Conservation (phyloP, 2,888 invertebrate genomes). For the Hyalella azteca region DNA sequence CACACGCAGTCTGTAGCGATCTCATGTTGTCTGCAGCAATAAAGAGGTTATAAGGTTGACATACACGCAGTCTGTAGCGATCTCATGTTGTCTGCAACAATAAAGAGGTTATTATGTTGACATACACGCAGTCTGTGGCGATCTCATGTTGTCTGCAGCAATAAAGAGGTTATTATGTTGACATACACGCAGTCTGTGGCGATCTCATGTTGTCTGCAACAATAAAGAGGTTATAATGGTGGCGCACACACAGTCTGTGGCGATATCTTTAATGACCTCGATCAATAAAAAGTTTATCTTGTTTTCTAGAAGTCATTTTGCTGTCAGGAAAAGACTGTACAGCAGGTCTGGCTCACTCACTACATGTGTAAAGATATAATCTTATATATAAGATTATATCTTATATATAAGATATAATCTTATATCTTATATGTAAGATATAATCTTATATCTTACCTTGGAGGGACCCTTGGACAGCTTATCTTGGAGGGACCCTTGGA, state of each 20-base stretch:
- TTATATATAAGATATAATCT: too few relatives aligned
- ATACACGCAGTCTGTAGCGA: constrained; percentile 89
- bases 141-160: constrained; percentile 75
- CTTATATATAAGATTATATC: too few relatives aligned
- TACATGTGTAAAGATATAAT: too few relatives aligned
- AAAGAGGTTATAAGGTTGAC: constrained; percentile 65
- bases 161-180: neutral
- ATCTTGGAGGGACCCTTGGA: too few relatives aligned
- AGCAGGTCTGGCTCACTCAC: too few relatives aligned
- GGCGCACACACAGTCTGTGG: constrained; percentile 89
- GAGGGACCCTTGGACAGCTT: too few relatives aligned
- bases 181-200: constrained; percentile 90
- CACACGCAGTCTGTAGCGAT: constrained; percentile 91
- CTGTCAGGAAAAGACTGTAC: too few relatives aligned
- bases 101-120: constrained; percentile 71
- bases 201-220: neutral
- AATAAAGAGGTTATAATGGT: constrained; percentile 63
- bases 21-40: constrained; percentile 73
- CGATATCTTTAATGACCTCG: constrained; percentile 80
- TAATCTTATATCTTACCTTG: too few relatives aligned
- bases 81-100: constrained; percentile 74
- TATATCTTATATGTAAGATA: too few relatives aligned
- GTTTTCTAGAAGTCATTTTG: too few relatives aligned
- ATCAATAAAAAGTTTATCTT: constrained; percentile 67
- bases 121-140: constrained; percentile 88